These are phyloP conservation scores for Chaetogeoica ovagalla DNA, from an alignment of 2,888 invertebrate species.

Conservation along the genomic window DNA sequence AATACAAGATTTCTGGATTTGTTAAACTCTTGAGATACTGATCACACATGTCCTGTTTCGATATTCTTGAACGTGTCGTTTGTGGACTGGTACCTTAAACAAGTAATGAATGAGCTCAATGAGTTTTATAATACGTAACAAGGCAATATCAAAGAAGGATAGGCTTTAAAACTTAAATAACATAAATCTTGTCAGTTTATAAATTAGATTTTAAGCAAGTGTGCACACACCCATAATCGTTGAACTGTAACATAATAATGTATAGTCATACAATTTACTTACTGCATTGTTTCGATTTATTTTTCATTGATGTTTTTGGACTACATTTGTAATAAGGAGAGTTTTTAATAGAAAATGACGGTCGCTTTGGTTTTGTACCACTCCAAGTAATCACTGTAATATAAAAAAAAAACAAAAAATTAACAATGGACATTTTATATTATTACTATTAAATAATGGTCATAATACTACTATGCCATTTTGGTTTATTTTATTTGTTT, in stretches of 20 bases:
- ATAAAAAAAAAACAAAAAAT: not conserved
- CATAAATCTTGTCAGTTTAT: slow-evolving; percentile 38
- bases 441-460: not conserved
- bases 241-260: slow-evolving; percentile 35
- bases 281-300: slow-evolving; percentile 42
- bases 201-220: slow-evolving; percentile 40
- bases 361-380: slow-evolving; percentile 27
- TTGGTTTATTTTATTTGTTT: slow-evolving; percentile 16
- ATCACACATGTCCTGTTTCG: slow-evolving; percentile 35
- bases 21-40: slow-evolving; percentile 12
- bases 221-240: slow-evolving; percentile 40
- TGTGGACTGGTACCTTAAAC: slow-evolving; percentile 22
- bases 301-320: slow-evolving; percentile 14
- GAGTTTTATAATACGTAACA: slow-evolving; percentile 12
- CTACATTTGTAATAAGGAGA: slow-evolving; percentile 43
- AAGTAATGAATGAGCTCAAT: slow-evolving; percentile 7
- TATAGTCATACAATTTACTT: slow-evolving; percentile 36
- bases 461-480: not conserved
- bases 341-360: slow-evolving; percentile 39
- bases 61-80: not conserved
- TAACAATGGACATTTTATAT: slow-evolving; percentile 1
- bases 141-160: slow-evolving; percentile 33
- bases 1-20: slow-evolving; percentile 26
- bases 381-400: slow-evolving; percentile 30
- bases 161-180: slow-evolving; percentile 30